Conservation (phyloP, 2,113 vertebrate species). For the Tragelaphus scriptus region DNA sequence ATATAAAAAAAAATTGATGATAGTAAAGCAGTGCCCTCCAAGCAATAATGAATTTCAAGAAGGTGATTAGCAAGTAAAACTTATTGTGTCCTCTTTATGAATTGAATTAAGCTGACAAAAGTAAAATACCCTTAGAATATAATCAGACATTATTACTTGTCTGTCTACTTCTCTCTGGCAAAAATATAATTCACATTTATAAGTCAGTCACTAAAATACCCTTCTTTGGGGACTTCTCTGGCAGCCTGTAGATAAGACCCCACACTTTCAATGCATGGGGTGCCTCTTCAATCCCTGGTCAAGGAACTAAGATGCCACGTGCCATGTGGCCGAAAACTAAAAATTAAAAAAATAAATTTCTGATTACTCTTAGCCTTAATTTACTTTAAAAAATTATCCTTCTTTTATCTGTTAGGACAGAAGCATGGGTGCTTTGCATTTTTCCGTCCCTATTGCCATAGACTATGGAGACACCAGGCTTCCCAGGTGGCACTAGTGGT, state of each 20-base stretch:
- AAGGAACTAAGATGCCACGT: neutral
- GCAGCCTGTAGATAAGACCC: neutral
- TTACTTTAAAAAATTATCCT: neutral
- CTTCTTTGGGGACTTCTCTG: neutral
- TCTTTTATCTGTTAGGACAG: neutral
- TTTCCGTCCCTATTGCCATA: neutral
- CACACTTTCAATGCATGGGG: neutral
- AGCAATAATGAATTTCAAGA: neutral
- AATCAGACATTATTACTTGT: slow-evolving; percentile 4
- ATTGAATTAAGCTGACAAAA: slow-evolving; percentile 9
- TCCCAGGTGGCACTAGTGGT: neutral
- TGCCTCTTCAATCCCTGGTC: neutral
- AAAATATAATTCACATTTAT: slow-evolving; percentile 43
- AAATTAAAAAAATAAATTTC: neutral
- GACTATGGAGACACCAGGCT: neutral
- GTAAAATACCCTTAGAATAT: slow-evolving; percentile 1
- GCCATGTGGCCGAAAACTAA: neutral
- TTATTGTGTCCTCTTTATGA: neutral
- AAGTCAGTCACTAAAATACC: slow-evolving; percentile 30
- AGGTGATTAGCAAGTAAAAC: neutral
- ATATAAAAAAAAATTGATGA: neutral
- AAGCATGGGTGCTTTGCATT: neutral
- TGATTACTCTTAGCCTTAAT: neutral
- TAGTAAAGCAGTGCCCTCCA: neutral
- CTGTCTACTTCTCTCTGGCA: slow-evolving; percentile 4